These are phyloP conservation scores for Aproaerema taeniolella DNA, from an alignment of 2,888 invertebrate species.

Conservation along the genomic window DNA sequence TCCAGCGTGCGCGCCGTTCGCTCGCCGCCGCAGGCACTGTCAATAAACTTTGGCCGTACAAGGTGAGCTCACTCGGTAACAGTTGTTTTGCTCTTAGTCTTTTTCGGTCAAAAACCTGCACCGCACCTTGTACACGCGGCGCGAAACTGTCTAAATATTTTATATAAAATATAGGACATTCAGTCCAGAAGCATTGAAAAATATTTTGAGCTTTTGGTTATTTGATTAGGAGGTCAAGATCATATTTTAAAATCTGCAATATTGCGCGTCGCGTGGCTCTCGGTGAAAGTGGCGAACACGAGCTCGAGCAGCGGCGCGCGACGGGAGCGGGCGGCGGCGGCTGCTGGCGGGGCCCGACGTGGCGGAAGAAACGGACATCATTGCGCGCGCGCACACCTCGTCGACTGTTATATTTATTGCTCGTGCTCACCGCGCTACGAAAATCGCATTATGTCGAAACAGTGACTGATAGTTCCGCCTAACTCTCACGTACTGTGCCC, in stretches of 20 bases:
- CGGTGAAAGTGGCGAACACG: conserved; percentile 72
- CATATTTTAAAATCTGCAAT: conserved; percentile 41
- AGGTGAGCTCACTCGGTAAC: conserved; percentile 49
- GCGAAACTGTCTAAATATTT: conserved; percentile 8
- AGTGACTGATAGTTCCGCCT: conserved; percentile 33
- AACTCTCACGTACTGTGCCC: conserved; percentile 10
- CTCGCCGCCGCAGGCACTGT: conserved; percentile 50
- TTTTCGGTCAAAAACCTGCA: conserved; percentile 35
- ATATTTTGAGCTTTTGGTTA: not conserved
- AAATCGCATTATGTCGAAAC: conserved; percentile 36
- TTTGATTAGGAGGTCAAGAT: conserved; percentile 45
- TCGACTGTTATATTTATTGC: conserved; percentile 38
- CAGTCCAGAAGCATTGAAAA: not conserved
- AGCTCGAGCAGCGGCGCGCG: conserved; percentile 68
- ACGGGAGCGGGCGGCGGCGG: conserved; percentile 57
- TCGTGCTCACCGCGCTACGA: conserved; percentile 33
- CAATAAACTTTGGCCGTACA: conserved; percentile 70
- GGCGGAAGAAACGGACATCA: conserved; percentile 62
- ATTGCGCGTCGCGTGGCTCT: conserved; percentile 48
- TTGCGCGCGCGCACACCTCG: conserved; percentile 42
- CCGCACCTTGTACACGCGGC: conserved; percentile 12
- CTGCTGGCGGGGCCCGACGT: conserved; percentile 49
- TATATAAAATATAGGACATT: conserved; percentile 12
- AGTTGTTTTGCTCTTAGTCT: conserved; percentile 44
- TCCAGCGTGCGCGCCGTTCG: conserved; percentile 38